Base-by-base conservation (phyloP, 2,113 vertebrate species). In the Penelope pileata region DNA sequence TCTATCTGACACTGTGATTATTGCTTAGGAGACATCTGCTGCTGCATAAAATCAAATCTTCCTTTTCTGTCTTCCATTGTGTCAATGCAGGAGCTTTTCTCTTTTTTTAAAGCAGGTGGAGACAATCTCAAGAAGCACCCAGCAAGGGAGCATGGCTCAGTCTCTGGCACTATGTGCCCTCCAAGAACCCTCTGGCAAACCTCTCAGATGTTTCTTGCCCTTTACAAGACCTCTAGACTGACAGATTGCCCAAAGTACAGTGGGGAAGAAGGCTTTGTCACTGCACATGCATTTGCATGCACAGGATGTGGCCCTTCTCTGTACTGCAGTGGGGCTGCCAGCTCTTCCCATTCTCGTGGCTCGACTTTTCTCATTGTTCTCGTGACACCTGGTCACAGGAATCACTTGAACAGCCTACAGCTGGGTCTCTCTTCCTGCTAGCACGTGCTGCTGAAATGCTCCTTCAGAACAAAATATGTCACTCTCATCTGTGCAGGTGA, bases 11-110 rank as follows among this genome's bases (percentile, higher is more conserved):
- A 90, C 85, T 94, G 96, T 94, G 78, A 88, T 94, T 96, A 97
- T 94, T 95, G 96, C 92, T 97, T 96, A 92, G 95, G 81, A 96
- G 96, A 88, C 95, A 98, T 97, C 96, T 97, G 97, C 91, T 92
- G 70, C 91, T 96, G 92, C 90, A 95, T 95, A 96, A 97, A 97
- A 96, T 92, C 91, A 95, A 96, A 95, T 80, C 82, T 97, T 80
- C 83, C 69, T 94, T 84, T 94, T 50, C 91, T 94, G 66, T 64
- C 90, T 91, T 77, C 89, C 83, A 92, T 80, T 93, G 76, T 91
- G 91, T 85, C 79, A 91, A 82, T 1, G 24, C 13, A 2, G 67
- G 67, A 83, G 64, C 63, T 86, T 81, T 94, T 95, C 53, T 91
- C 40, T 45, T 56, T 54, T 75, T 53, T 10, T 29, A 7, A 78